Conservation (phyloP, 1,140 invertebrate genomes). For the Musca vetustissima region DNA sequence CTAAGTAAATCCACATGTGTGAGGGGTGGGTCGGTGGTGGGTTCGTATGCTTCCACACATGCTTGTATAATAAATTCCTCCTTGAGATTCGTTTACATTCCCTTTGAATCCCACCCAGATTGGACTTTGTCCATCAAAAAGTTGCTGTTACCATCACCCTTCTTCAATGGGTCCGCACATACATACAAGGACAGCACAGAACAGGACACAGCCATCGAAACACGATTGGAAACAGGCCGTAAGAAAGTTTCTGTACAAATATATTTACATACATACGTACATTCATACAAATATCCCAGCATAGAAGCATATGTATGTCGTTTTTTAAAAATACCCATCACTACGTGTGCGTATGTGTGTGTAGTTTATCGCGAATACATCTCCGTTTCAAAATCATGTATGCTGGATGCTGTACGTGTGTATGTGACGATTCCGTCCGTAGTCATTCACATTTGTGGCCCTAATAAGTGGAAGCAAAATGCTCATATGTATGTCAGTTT, state of each 20-base stretch:
- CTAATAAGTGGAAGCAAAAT: conserved; percentile 5
- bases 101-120: conserved; percentile 12
- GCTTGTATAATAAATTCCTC: conserved; percentile 14
- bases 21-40: no score
- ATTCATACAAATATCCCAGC: neutral
- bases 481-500: conserved; percentile 8
- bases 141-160: conserved; percentile 1
- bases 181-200: neutral
- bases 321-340: neutral
- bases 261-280: neutral
- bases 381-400: conserved; percentile 21
- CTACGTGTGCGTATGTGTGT: no score
- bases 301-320: conserved; percentile 5
- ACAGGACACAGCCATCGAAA: neutral
- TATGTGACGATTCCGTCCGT: neutral
- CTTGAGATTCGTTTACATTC: conserved; percentile 4
- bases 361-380: conserved; percentile 22
- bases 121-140: conserved; percentile 20
- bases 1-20: no score
- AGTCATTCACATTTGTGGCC: neutral
- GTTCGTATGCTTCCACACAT: neutral
- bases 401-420: neutral
- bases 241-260: neutral
- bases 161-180: neutral
- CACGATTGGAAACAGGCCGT: neutral